Evolutionary conservation across 2,888 invertebrate genomes (phyloP), one percentile per base, ranked within the genome.

Genomic region (Tachina fera): DNA sequence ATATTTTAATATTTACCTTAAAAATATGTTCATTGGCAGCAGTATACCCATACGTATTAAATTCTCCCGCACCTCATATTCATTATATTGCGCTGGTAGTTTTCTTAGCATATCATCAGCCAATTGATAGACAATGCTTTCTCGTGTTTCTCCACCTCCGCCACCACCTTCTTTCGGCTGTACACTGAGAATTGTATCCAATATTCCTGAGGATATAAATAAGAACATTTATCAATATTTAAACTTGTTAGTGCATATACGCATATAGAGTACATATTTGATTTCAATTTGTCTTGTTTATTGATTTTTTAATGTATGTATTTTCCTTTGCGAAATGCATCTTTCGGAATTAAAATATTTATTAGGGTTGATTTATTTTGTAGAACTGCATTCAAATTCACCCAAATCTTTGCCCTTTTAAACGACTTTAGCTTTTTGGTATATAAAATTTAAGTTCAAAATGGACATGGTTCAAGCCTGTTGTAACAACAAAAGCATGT

Each of bases 131-230:
- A 98, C 98, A 61, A 98, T 96, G 88, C 95, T 96, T 93, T 99
- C 99, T 88, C 98, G 94, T 0, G 97, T 97, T 93, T 99, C 98
- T 0, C 98, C 98, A 0, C 97, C 97, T 84, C 96, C 96, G 22
- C 96, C 95, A 0, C 97, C 97, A 2, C 98, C 97, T 93, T 99
- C 98, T 91, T 99, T 99, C 0, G 99, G 99, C 91, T 99, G 98
- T n/a, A 99, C 98, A 91, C 96, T 98, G 58, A 99, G 94, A 89
- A 99, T 98, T 0, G 98, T 98, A 90, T 98, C 97, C 89, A 99
- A 94, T 90, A 99, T 98, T 88, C 94, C 94, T 94, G 87, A 39
- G 47, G 53, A 68, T 65, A 72, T 9, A 53, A 14, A 19, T 39
- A 4, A 74, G 11, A 6, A 31, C 6, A 6, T 16, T n/a, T 53